Percentiles rank a stretch among this genome's conserved stretches.
Evolutionary conservation across 2,113 vertebrate species (phyloP).

Genomic region (Columba livia): DNA sequence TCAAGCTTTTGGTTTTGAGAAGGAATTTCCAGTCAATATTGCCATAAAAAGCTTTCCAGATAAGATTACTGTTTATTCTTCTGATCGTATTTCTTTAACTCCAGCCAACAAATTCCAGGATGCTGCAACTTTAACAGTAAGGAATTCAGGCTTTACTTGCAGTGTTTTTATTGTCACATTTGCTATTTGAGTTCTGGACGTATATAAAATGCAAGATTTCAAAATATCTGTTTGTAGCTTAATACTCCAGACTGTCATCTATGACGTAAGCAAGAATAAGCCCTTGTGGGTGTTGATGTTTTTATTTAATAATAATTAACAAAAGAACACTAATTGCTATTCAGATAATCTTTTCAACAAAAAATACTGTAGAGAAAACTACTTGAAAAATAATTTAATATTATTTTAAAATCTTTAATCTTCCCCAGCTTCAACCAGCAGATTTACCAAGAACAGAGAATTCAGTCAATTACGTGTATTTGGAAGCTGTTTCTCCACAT

Average conservation of each 20-base stretch:
- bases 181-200: not conserved
- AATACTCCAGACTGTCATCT: not conserved
- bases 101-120: slow-evolving; percentile 80
- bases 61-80: slow-evolving; percentile 46
- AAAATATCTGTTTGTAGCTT: not conserved
- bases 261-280: not conserved
- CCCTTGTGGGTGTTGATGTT: not conserved
- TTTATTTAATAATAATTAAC: not conserved
- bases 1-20: slow-evolving; percentile 82
- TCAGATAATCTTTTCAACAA: not conserved
- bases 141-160: slow-evolving; percentile 22
- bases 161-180: not conserved
- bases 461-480: slow-evolving; percentile 71
- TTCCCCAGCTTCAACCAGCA: slow-evolving; percentile 74
- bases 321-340: not conserved
- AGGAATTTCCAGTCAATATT: slow-evolving; percentile 72
- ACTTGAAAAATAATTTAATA: not conserved
- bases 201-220: not conserved
- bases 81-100: slow-evolving; percentile 67
- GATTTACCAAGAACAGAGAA: slow-evolving; percentile 62
- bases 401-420: not conserved
- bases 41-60: slow-evolving; percentile 85
- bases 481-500: slow-evolving; percentile 79
- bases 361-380: not conserved
- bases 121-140: slow-evolving; percentile 76